Percentiles rank a stretch among this genome's conserved stretches.
Conservation (phyloP, 2,888 invertebrate species). For the Ligdia adustata region DNA sequence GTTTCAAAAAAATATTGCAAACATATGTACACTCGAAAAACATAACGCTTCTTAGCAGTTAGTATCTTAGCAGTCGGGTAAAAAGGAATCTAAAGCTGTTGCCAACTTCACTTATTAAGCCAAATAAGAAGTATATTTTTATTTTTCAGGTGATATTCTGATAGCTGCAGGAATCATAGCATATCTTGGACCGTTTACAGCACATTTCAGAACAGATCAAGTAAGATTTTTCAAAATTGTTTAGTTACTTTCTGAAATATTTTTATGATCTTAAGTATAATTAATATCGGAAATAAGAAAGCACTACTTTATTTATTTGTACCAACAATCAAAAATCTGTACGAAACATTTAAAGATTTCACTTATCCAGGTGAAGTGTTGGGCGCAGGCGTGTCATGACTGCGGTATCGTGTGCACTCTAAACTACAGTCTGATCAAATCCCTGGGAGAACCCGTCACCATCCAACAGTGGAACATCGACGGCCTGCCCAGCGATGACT, state of each 20-base stretch:
- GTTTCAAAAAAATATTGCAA: too few relatives aligned
- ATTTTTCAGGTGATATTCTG: slow-evolving; percentile 91
- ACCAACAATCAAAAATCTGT: too few relatives aligned
- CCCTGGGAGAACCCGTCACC: slow-evolving; percentile 94
- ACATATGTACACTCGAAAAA: too few relatives aligned
- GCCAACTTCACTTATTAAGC: too few relatives aligned
- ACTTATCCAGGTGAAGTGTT: slow-evolving; percentile 87
- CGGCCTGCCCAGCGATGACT: slow-evolving; percentile 94
- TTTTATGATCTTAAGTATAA: too few relatives aligned
- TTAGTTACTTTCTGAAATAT: too few relatives aligned
- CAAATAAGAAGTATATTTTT: too few relatives aligned
- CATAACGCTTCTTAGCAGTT: too few relatives aligned
- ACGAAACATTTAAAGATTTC: too few relatives aligned
- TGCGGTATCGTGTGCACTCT: slow-evolving; percentile 90
- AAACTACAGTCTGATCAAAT: slow-evolving; percentile 90
- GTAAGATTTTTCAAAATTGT: slow-evolving; percentile 48
- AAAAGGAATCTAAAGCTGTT: too few relatives aligned
- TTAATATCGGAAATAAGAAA: too few relatives aligned
- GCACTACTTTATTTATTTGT: too few relatives aligned
- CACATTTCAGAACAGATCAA: slow-evolving; percentile 85
- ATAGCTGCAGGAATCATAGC: slow-evolving; percentile 95
- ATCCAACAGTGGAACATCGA: slow-evolving; percentile 96
- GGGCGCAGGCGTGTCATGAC: slow-evolving; percentile 88
- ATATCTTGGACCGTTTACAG: slow-evolving; percentile 95
- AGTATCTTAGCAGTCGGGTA: background rate